Percentiles rank a stretch among this genome's conserved stretches.
Conservation (phyloP, 2,113 vertebrate species). For the Amia ocellicauda region DNA sequence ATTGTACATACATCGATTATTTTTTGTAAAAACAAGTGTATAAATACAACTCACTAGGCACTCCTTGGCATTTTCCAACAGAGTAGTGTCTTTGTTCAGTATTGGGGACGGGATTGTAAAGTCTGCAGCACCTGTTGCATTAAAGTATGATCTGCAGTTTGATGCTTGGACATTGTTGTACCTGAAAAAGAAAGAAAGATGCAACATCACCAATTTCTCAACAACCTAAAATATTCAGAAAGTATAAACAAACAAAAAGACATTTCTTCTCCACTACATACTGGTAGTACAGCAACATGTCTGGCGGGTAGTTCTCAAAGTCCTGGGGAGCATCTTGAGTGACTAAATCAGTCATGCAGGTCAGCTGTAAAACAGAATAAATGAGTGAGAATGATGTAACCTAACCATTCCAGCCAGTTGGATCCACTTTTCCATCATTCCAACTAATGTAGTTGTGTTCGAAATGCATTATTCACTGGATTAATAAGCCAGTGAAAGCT, state of each 20-base stretch:
- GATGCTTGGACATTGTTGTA: constrained; percentile 45
- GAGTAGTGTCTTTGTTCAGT: constrained; percentile 36
- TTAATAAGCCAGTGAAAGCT: too few relatives aligned
- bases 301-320: constrained; percentile 49
- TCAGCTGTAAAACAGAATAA: constrained; percentile 49
- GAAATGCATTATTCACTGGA: too few relatives aligned
- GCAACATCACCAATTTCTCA: not conserved
- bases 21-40: not conserved
- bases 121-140: constrained; percentile 47
- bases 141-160: constrained; percentile 57
- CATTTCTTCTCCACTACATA: constrained; percentile 36
- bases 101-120: constrained; percentile 52
- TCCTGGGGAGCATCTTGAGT: constrained; percentile 4
- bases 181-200: constrained; percentile 29
- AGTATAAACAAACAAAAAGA: not conserved
- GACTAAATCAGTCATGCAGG: constrained; percentile 65
- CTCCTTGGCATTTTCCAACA: constrained; percentile 46
- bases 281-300: constrained; percentile 66
- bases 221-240: too few relatives aligned
- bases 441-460: too few relatives aligned
- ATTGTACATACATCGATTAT: too few relatives aligned
- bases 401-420: too few relatives aligned
- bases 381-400: too few relatives aligned
- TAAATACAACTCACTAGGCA: constrained; percentile 52
- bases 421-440: too few relatives aligned